Base-by-base conservation (phyloP, 1,140 invertebrate genomes). In the Globodera rostochiensis region DNA sequence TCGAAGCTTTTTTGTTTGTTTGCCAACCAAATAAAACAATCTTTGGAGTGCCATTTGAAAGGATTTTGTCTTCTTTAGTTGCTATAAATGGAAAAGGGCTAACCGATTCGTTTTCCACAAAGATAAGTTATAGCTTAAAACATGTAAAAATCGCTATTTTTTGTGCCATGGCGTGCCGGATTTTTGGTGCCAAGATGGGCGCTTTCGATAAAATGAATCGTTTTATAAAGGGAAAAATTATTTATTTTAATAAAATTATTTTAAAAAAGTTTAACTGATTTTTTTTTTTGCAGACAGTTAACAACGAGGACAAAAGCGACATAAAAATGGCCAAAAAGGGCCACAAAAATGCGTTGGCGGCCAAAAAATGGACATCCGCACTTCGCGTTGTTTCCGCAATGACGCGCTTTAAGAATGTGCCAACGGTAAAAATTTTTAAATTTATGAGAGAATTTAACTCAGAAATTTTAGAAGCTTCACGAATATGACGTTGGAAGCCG, bases 341-440 rank as follows among this genome's bases (percentile, higher is more conserved):
- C 11, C 15, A 64, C 13, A 64, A 64, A 64, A 64, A 15, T 19
- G 57, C 57, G 57, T 64, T 19, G 6, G 57, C 57, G 19, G 57
- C 57, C 57, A 64, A 64, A 64, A 84, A 84, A 60, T 84, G 83
- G 83, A 83, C 70, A 57, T 84, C 84, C n/a, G 83, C 83, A n/a
- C 77, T 84, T 53, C 57, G 76, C 11, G 83, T 84, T 57, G 83
- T 86, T 64, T 81, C 82, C 4, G 81, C 83, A 47, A 84, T 84
- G 50, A 84, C 83, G 73, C 80, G 83, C 13, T 83, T 84, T 45
- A 84, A 87, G 78, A 84, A 84, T 74, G 21, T 76, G 46, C 83
- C 83, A 13, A 77, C n/a, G 67, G 84, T 81, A 64, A 13, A 64
- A 64, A 19, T 53, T 53, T 53, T 53, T 53, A 53, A 53, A 36